A percentile compares a stretch with the other conserved stretches of the same genome.
These are phyloP conservation scores for Ciconia boyciana DNA, from an alignment of 2,113 vertebrate species.

Conservation along the genomic window DNA sequence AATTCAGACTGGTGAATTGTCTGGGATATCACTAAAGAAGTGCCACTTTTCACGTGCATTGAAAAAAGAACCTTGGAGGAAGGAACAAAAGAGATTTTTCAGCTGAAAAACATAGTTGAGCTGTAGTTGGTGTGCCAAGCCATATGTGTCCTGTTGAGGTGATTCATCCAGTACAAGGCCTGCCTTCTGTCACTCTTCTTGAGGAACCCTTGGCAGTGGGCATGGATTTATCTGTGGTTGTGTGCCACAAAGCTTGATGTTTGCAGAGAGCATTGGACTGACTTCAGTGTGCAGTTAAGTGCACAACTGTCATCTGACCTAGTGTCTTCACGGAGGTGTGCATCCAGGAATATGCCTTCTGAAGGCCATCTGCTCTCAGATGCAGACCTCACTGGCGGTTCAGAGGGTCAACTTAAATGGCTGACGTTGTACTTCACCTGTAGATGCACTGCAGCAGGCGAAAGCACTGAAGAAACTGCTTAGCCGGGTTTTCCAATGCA, in stretches of 20 bases:
- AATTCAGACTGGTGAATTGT: not conserved
- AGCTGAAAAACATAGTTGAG: not conserved
- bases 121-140: not conserved
- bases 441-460: accelerated
- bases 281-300: not conserved
- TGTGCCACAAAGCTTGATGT: not conserved
- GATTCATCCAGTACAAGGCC: not conserved
- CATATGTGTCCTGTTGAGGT: not conserved
- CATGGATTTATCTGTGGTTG: not conserved
- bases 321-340: not conserved
- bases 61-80: not conserved
- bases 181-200: not conserved
- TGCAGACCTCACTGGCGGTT: not conserved
- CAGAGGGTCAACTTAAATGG: not conserved
- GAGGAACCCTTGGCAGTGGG: not conserved
- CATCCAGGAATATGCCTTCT: not conserved
- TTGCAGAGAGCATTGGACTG: not conserved
- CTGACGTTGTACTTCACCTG: not conserved
- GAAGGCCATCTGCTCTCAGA: not conserved
- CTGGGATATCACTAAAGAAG: not conserved
- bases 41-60: not conserved
- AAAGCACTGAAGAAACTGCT: not conserved
- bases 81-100: not conserved
- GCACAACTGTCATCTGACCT: not conserved
- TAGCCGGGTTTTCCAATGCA: not conserved